These are phyloP conservation scores for Tortrix viridana DNA, from an alignment of 2,888 invertebrate genomes.

Conservation along the genomic window DNA sequence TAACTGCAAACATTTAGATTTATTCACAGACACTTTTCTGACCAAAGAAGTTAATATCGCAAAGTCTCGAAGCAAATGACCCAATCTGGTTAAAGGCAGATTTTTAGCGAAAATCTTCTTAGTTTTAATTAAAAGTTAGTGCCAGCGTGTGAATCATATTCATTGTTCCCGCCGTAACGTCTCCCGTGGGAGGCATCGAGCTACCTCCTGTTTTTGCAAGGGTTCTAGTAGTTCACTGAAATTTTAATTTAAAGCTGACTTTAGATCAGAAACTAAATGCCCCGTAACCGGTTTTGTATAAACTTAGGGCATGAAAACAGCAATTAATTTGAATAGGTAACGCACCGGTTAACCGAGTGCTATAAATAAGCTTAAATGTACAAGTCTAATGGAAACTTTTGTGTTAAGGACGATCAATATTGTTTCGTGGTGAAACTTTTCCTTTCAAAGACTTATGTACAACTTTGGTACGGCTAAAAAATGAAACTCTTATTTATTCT, in stretches of 20 bases:
- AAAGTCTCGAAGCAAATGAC: background rate
- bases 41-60: too few relatives aligned
- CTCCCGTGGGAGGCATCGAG: slow-evolving; percentile 63
- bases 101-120: slow-evolving; percentile 60
- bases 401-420: too few relatives aligned
- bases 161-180: slow-evolving; percentile 57
- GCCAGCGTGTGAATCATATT: slow-evolving; percentile 64
- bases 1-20: too few relatives aligned
- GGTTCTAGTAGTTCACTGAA: slow-evolving; percentile 40
- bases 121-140: slow-evolving; percentile 75
- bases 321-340: background rate
- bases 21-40: too few relatives aligned
- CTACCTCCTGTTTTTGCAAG: slow-evolving; percentile 53
- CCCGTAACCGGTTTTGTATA: slow-evolving; percentile 6
- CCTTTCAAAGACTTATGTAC: too few relatives aligned
- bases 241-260: slow-evolving; percentile 29
- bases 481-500: too few relatives aligned
- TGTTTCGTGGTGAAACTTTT: too few relatives aligned
- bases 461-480: too few relatives aligned
- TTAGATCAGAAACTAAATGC: slow-evolving; percentile 23
- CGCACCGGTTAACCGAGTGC: too few relatives aligned
- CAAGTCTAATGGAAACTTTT: too few relatives aligned
- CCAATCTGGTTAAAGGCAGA: slow-evolving; percentile 23
- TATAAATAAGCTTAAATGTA: too few relatives aligned
- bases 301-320: background rate